Evolutionary conservation across 2,888 invertebrate genomes (phyloP), one percentile per base, ranked within the genome.

Genomic region (Acrobasis repandana): DNA sequence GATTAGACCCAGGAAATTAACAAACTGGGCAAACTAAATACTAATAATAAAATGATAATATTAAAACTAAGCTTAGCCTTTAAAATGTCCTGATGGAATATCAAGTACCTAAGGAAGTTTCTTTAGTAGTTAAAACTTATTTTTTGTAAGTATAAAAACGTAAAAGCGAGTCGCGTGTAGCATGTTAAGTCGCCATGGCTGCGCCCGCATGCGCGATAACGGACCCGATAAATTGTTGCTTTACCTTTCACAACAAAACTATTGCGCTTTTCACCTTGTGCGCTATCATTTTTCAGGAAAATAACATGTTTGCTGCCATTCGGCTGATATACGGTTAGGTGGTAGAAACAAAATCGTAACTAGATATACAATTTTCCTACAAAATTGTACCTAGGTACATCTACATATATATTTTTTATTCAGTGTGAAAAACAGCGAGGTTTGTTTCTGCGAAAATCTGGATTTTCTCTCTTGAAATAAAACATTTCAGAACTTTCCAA

Each of bases 131-230:
- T 16, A 36, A 34, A 36, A 36, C 36, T 36, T n/a, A 36, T 16
- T 52, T 52, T 52, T 52, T 48, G 6, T 28, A 28, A 48, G 48
- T 56, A 62, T 63, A 60, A 56, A 58, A 63, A 61, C 69, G 71
- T 72, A 73, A 78, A 78, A 82, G 82, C 58, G 67, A 74, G 85
- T 81, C 88, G 85, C 88, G 88, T 88, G 88, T 83, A 83, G 87
- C 85, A 86, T 87, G 81, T 82, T 77, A 87, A 87, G 69, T 77
- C 76, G 72, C 73, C 77, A 78, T 79, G 79, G 77, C 75, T 76
- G 75, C 64, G 72, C 90, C 89, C 90, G 90, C 90, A 89, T 90
- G 73, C 71, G 64, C 76, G 91, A 90, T 91, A 91, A 91, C 90
- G 86, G 82, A 76, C 83, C 70, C 79, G 78, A 90, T 91, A 91